Evolutionary conservation across 2,888 invertebrate genomes (phyloP).

Genomic region (Monoplex corrugatus): DNA sequence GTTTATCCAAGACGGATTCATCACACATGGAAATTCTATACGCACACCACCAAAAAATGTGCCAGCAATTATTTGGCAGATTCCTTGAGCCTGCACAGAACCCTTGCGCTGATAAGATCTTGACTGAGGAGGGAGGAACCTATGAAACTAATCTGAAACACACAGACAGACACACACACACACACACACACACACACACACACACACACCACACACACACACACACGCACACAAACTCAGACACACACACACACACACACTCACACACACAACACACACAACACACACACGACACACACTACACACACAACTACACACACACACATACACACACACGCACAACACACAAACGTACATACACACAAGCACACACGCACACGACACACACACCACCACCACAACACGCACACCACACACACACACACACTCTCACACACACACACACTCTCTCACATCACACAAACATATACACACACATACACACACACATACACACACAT

Average conservation of each 20-base stretch:
- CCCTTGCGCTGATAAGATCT: too few relatives aligned
- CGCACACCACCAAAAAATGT: too few relatives aligned
- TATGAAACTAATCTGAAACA: not conserved
- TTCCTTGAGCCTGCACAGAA: too few relatives aligned
- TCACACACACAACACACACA: not conserved
- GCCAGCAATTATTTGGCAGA: too few relatives aligned
- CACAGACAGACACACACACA: not conserved
- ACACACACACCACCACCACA: not conserved
- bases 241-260: not conserved
- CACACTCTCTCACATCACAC: not conserved
- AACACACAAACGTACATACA: too few relatives aligned
- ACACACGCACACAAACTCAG: not conserved
- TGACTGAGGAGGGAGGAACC: not conserved
- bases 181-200: constrained; percentile 7
- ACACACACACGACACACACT: too few relatives aligned
- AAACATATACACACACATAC: not conserved
- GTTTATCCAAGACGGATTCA: too few relatives aligned
- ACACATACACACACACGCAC: too few relatives aligned
- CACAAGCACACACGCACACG: not conserved
- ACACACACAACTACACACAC: too few relatives aligned
- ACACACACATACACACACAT: not conserved
- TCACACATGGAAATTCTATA: too few relatives aligned
- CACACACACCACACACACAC: not conserved
- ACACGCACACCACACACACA: not conserved
- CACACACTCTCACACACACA: not conserved